Evolutionary conservation across 2,888 invertebrate species (phyloP), one percentile per base, ranked within the genome.

Genomic region (Ichneumon xanthorius): DNA sequence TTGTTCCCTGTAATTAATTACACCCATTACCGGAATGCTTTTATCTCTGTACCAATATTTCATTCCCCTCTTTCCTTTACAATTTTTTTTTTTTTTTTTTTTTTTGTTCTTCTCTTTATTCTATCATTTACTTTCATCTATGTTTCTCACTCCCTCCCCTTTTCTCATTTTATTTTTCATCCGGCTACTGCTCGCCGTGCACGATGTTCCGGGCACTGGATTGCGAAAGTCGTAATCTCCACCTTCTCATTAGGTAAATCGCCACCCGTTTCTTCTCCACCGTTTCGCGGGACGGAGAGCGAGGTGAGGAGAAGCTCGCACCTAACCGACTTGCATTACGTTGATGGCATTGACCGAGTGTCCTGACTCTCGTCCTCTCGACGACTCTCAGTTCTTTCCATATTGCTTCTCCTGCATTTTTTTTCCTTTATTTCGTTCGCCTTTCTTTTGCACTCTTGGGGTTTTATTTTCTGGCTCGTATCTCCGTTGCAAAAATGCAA

Each of bases 221-320:
- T 80, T 84, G 85, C 81, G 80, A 65, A 82, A 84, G 84, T 87
- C 87, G 84, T 84, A 87, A 87, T 87, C 86, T 84, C 82, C 82
- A 81, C 80, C 86, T 86, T 82, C 80, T 87, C 87, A 87, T 87
- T 87, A 87, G 79, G 86, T 81, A 84, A 81, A 87, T 86, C 86
- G 84, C 78, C 67, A 48, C 63, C 61, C 70, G 58, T 58, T 68
- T 84, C 73, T 82, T 82, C 80, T 63, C 67, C 77, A 63, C 58
- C 65, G 53, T 40, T 73, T 77, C 55, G 77, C 70, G 55, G 16
- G 4, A 55, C 16, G 80, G 72, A 48, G 53, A 11, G 55, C 72
- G 53, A n/a, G 50, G 65, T 22, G 68, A 45, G 33, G 30, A 71
- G 48, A 68, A 22, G 77, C 78, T 75, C 79, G 55, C 73, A 76